A percentile compares a stretch with the other conserved stretches of the same genome.
Conservation (phyloP, 2,888 invertebrate species). For the Drosophila basisetae region DNA sequence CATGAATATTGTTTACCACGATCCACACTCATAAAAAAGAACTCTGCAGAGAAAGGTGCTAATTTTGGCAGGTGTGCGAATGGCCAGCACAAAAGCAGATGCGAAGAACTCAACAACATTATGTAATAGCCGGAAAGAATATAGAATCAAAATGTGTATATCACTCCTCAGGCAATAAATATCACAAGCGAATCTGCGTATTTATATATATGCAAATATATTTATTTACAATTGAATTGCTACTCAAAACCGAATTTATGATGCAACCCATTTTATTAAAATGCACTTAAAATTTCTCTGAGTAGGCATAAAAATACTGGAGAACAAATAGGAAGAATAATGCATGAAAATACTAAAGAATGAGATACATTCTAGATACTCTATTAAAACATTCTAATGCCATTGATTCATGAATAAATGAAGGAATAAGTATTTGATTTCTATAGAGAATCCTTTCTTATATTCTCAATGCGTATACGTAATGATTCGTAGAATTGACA, state of each 20-base stretch:
- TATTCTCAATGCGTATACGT: background rate
- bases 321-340: background rate
- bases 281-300: background rate
- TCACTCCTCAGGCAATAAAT: background rate
- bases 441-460: background rate
- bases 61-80: slow-evolving; percentile 40
- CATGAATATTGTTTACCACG: background rate
- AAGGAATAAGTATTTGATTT: background rate
- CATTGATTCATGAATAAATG: background rate
- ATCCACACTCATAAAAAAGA: slow-evolving; percentile 11
- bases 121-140: slow-evolving; percentile 36
- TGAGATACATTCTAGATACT: background rate
- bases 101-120: slow-evolving; percentile 21
- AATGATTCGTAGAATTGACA: too few relatives aligned
- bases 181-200: background rate
- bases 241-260: background rate
- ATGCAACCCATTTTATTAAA: background rate
- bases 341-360: background rate
- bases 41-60: slow-evolving; percentile 54
- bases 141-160: background rate
- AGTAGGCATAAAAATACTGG: background rate
- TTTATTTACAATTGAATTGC: background rate
- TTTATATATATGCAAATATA: background rate
- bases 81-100: slow-evolving; percentile 4
- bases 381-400: background rate